Conservation (phyloP, 2,888 invertebrate species). For the Coronaproctus castanopsis region DNA sequence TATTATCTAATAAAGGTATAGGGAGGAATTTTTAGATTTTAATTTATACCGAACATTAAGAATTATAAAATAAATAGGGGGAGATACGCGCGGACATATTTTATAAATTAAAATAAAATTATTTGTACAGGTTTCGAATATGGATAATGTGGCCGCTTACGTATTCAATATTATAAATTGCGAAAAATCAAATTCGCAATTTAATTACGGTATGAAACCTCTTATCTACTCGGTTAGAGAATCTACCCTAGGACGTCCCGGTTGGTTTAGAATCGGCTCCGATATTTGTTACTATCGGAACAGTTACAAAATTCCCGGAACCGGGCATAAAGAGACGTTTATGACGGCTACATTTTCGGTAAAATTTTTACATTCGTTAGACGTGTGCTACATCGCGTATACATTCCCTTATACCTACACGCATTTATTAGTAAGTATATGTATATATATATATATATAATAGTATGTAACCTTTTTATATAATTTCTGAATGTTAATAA, state of each 20-base stretch:
- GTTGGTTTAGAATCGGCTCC: conserved; percentile 51
- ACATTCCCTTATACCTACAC: conserved; percentile 74
- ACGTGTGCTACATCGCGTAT: conserved; percentile 67
- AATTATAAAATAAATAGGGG: too few species aligned
- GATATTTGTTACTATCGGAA: conserved; percentile 70
- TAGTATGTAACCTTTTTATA: too few species aligned
- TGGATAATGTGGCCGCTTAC: conserved; percentile 45
- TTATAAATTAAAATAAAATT: too few species aligned
- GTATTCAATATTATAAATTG: conserved; percentile 73
- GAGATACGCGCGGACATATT: too few species aligned
- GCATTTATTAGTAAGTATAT: conserved; percentile 40
- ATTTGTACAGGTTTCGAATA: conserved; percentile 32
- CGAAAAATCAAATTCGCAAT: conserved; percentile 68
- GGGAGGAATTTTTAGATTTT: too few species aligned
- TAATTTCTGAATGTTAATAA: too few species aligned
- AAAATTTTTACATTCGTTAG: conserved; percentile 48
- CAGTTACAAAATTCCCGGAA: conserved; percentile 38
- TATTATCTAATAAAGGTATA: too few species aligned
- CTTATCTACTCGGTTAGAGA: conserved; percentile 64
- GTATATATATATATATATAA: too few species aligned
- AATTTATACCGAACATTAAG: too few species aligned
- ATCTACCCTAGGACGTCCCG: conserved; percentile 29
- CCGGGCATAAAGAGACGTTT: conserved; percentile 38
- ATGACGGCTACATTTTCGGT: conserved; percentile 60
- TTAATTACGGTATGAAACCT: conserved; percentile 75